Percentiles rank a stretch among this genome's conserved stretches.
These are phyloP conservation scores for Sebastes elongatus DNA, from an alignment of 2,797 vertebrate species.

Conservation along the genomic window DNA sequence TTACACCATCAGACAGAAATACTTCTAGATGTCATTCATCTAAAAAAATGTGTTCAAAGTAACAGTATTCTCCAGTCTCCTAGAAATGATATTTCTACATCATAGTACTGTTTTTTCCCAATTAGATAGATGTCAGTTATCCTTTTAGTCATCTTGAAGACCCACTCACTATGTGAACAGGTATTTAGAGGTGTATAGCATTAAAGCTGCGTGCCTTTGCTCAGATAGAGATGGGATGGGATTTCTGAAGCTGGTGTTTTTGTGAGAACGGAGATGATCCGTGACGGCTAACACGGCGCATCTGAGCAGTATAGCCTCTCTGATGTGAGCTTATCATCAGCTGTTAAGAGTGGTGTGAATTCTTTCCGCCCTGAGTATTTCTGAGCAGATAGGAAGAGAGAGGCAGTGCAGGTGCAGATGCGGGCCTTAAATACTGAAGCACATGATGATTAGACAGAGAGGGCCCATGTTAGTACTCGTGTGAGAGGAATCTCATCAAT, in stretches of 20 bases:
- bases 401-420: slow-evolving; percentile 70
- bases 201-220: neutral
- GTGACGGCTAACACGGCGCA: slow-evolving; percentile 29
- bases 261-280: slow-evolving; percentile 42
- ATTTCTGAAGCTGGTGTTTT: slow-evolving; percentile 52
- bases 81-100: neutral
- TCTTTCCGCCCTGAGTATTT: slow-evolving; percentile 51
- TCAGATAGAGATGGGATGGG: slow-evolving; percentile 1
- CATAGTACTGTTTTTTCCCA: neutral
- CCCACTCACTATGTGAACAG: neutral
- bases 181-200: neutral
- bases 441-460: slow-evolving; percentile 61
- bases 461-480: slow-evolving; percentile 29
- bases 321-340: slow-evolving; percentile 77
- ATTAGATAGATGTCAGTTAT: neutral
- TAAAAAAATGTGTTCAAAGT: neutral
- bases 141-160: neutral
- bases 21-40: neutral
- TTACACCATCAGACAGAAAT: neutral
- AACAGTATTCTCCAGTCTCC: neutral
- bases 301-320: slow-evolving; percentile 12
- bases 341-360: slow-evolving; percentile 66
- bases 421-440: slow-evolving; percentile 51
- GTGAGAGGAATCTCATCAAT: slow-evolving; percentile 35
- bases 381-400: slow-evolving; percentile 35